Base-by-base conservation (phyloP, 2,113 vertebrate genomes). In the Galeopterus variegatus region DNA sequence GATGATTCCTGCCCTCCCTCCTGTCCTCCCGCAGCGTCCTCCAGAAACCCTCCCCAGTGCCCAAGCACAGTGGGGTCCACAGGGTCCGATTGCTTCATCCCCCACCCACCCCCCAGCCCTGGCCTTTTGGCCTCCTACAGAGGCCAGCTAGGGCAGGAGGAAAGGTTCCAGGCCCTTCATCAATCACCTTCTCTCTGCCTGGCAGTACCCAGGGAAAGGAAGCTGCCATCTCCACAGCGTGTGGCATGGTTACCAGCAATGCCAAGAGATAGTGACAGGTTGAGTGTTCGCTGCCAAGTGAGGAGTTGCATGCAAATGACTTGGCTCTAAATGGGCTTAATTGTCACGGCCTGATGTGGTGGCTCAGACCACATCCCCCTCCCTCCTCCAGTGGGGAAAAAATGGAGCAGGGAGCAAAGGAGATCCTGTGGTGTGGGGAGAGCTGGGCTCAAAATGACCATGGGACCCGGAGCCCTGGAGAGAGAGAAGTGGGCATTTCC, bases 291-390 rank as follows among this genome's bases (percentile, higher is more conserved):
- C 98, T 58, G 98, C 98, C 98, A 98, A 97, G 97, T 98, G 98
- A 98, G 98, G 98, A 98, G 96, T 96, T 98, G 98, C 98, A 98
- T 98, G 98, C 98, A 98, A 98, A 99, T 98, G 98, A 98, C 98
- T 98, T 54, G 26, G 97, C 98, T 97, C 96, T 98, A 98, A 98
- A 88, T 97, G 98, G 97, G 97, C 96, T 95, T 98, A 98, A 98
- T 98, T 98, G 98, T 98, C 97, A 88, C 96, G 13, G 6, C 96
- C 95, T 97, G 87, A 90, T 75, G 96, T 93, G 94, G 94, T 92
- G 97, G 94, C 86, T 97, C 94, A 95, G 84, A 92, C 75, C 93
- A 85, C 70, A 79, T 77, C 95, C 82, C 65, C 90, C 96, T 76
- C 54, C 80, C 72, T 92, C n/a, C 70, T 81, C 81, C 60, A 54